Evolutionary conservation across 2,113 vertebrate genomes (phyloP).

Genomic region (Aegotheles bennettii): DNA sequence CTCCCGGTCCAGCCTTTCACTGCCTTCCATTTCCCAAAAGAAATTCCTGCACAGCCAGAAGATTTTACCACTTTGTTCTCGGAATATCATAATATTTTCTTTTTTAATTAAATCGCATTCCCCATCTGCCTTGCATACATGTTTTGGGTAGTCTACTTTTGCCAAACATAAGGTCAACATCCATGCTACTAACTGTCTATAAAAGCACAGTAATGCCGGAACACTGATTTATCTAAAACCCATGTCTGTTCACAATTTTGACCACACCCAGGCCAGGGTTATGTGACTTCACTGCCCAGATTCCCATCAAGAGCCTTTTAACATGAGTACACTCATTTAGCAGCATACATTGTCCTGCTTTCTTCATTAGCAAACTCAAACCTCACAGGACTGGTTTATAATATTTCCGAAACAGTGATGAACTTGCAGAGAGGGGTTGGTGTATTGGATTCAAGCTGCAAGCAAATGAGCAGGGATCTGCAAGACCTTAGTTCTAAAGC

Average conservation of each 20-base stretch:
- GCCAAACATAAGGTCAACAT: constrained; percentile 67
- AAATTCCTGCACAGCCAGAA: constrained; percentile 25
- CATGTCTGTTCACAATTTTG: constrained; percentile 43
- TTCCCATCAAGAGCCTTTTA: constrained; percentile 42
- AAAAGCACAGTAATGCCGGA: not conserved
- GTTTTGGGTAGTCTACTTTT: constrained; percentile 21
- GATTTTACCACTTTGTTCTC: constrained; percentile 45
- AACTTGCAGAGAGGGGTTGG: not conserved
- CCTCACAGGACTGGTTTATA: not conserved
- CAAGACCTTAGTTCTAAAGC: not conserved
- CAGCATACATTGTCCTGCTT: constrained; percentile 20
- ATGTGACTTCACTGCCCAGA: constrained; percentile 2
- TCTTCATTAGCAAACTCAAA: constrained; percentile 18
- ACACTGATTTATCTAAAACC: constrained; percentile 34
- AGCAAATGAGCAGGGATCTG: not conserved
- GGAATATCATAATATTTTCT: constrained; percentile 48
- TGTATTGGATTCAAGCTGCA: not conserved
- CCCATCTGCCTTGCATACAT: constrained; percentile 58
- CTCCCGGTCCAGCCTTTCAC: not conserved
- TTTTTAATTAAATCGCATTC: constrained; percentile 37
- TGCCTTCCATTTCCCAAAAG: constrained; percentile 21
- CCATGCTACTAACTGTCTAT: constrained; percentile 36
- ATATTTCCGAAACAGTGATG: not conserved
- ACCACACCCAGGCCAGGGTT: constrained; percentile 17
- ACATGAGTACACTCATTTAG: not conserved